phyloP scores from a whole-genome alignment of 2,888 invertebrate species.

The Stenchaetothrips biformis region DNA sequence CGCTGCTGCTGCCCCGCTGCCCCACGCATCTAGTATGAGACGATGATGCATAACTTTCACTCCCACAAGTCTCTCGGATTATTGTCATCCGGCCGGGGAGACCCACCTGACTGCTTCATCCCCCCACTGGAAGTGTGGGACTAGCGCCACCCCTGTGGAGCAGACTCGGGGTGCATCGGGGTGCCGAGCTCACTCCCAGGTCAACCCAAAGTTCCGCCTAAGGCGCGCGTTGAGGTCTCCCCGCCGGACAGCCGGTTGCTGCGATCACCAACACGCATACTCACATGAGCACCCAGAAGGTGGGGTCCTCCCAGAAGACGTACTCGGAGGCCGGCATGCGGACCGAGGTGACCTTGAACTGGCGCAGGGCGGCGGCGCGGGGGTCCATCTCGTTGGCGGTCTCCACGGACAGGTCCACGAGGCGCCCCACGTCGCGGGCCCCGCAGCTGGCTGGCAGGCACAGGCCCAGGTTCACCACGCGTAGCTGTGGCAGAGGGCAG shows the following conservation, averaged over 20 bases:
- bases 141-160: too few species aligned
- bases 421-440: not conserved
- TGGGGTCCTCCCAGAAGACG: constrained; percentile 18
- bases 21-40: too few species aligned
- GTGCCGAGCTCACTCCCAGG: too few species aligned
- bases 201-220: too few species aligned
- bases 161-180: too few species aligned
- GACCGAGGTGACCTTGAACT: not conserved
- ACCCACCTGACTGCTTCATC: too few species aligned
- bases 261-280: not conserved
- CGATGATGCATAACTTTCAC: too few species aligned
- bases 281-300: constrained; percentile 7
- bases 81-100: too few species aligned
- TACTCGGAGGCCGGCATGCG: constrained; percentile 11
- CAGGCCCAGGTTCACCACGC: not conserved
- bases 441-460: constrained; percentile 13
- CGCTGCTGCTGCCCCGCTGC: too few species aligned
- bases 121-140: too few species aligned
- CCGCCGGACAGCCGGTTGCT: not conserved
- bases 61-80: too few species aligned
- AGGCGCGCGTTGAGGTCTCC: not conserved
- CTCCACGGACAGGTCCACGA: constrained; percentile 17
- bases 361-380: not conserved
- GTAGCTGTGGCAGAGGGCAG: not conserved
- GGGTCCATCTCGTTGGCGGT: constrained; percentile 1